These are phyloP conservation scores for Morone saxatilis DNA, from an alignment of 2,113 vertebrate species.

Conservation along the genomic window DNA sequence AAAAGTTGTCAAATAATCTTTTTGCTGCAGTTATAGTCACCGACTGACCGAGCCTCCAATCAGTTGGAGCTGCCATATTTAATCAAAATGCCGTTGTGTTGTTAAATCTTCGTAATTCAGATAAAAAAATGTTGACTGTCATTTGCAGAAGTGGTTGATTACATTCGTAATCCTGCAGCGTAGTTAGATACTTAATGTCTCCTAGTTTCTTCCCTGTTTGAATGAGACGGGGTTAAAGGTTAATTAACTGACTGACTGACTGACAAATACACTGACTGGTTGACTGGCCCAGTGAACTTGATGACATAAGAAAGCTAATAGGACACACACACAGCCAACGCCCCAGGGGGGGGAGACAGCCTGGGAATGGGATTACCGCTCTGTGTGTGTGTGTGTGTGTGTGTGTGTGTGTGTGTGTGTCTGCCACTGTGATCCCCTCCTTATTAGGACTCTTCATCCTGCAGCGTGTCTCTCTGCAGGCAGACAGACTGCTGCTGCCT, in stretches of 20 bases:
- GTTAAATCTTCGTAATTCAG: too few species aligned
- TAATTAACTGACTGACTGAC: constrained; percentile 44
- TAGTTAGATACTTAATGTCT: neutral
- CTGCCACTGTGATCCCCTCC: constrained; percentile 46
- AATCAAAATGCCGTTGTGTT: too few species aligned
- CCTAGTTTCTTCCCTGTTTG: neutral
- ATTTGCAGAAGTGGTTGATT: neutral
- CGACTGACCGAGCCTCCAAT: too few species aligned
- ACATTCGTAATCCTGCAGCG: too few species aligned
- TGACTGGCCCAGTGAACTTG: constrained; percentile 43
- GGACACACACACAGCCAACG: constrained; percentile 27
- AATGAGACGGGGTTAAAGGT: constrained; percentile 18
- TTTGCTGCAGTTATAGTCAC: too few species aligned
- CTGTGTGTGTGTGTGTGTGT: constrained; percentile 6
- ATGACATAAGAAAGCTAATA: constrained; percentile 37
- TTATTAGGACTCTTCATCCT: constrained; percentile 70
- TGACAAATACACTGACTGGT: constrained; percentile 39
- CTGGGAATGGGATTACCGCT: constrained; percentile 45
- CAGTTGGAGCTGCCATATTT: too few species aligned
- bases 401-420: constrained; percentile 31
- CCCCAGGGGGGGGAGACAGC: constrained; percentile 6
- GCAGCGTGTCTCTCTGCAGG: constrained; percentile 33
- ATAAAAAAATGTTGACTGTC: neutral
- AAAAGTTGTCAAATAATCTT: neutral
- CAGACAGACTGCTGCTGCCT: constrained; percentile 44